Conservation (phyloP, 2,888 invertebrate species). For the Caenorhabditis sp. region DNA sequence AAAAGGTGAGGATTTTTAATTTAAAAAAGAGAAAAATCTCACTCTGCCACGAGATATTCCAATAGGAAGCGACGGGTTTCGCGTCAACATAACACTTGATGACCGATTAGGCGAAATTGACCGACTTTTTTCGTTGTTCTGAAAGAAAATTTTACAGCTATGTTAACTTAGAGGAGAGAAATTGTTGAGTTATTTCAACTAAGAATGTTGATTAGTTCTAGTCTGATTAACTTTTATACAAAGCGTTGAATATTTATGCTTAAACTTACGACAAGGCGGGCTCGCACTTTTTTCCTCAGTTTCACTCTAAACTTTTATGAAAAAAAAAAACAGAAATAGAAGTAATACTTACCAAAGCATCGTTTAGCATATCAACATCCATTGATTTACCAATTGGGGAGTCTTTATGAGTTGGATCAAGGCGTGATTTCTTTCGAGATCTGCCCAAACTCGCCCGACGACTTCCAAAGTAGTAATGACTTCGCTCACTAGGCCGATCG, state of each 20-base stretch:
- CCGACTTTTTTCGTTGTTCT: slow-evolving; percentile 53
- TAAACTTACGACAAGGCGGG: slow-evolving; percentile 25
- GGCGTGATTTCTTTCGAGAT: slow-evolving; percentile 19
- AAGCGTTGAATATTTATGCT: neutral
- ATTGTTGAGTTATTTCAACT: neutral
- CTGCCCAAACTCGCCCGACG: slow-evolving; percentile 28
- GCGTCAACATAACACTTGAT: slow-evolving; percentile 33
- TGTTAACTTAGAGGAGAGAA: neutral
- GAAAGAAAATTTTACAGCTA: slow-evolving; percentile 16
- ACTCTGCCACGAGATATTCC: slow-evolving; percentile 47
- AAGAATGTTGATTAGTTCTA: neutral
- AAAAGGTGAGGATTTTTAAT: slow-evolving; percentile 1
- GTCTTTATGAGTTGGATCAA: slow-evolving; percentile 25
- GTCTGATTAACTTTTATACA: neutral
- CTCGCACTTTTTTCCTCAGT: slow-evolving; percentile 12
- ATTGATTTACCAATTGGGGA: slow-evolving; percentile 39
- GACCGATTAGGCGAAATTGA: slow-evolving; percentile 54
- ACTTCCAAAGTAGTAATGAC: slow-evolving; percentile 37
- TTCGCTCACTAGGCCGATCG: slow-evolving; percentile 44
- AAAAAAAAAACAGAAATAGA: neutral
- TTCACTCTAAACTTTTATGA: slow-evolving; percentile 24
- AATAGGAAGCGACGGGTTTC: slow-evolving; percentile 49
- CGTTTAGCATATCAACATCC: slow-evolving; percentile 36
- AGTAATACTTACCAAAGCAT: slow-evolving; percentile 24
- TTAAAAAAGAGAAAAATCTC: neutral